Evolutionary conservation across 2,113 vertebrate species (phyloP).

Genomic region (Emydura subglobosa): DNA sequence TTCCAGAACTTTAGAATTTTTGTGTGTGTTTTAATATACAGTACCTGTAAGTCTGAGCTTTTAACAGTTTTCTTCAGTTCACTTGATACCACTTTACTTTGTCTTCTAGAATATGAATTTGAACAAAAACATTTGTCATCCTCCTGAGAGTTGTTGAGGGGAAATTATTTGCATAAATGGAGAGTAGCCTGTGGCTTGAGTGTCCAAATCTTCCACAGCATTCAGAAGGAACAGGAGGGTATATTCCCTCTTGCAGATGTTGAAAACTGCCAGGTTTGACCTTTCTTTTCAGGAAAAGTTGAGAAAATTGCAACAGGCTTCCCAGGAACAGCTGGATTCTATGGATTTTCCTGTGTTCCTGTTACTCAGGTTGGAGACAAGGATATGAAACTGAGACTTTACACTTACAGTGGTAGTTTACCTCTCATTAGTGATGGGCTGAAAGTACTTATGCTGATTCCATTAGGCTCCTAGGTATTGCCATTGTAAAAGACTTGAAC

Average conservation of each 20-base stretch:
- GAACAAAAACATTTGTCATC: background rate
- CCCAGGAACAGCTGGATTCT: background rate
- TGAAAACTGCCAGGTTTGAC: background rate
- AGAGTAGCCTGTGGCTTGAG: background rate
- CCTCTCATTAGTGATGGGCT: background rate
- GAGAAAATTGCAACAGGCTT: background rate
- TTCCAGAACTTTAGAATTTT: conserved; percentile 8
- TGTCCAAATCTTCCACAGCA: too few relatives aligned
- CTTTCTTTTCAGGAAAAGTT: background rate
- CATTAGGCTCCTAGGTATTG: background rate
- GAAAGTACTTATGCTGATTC: background rate
- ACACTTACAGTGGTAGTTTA: background rate
- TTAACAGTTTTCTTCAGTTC: background rate
- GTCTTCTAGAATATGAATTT: background rate
- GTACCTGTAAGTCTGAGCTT: background rate
- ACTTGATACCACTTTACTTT: background rate
- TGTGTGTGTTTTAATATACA: background rate
- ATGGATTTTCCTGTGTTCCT: background rate
- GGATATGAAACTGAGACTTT: background rate
- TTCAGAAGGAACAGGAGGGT: too few relatives aligned
- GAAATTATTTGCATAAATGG: background rate
- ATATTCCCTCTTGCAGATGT: background rate
- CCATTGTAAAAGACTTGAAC: background rate
- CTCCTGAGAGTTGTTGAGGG: background rate
- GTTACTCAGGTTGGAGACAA: background rate